Percentiles rank a stretch among this genome's conserved stretches.
Conservation (phyloP, 2,797 vertebrate genomes). For the Thripadectes ignobilis region DNA sequence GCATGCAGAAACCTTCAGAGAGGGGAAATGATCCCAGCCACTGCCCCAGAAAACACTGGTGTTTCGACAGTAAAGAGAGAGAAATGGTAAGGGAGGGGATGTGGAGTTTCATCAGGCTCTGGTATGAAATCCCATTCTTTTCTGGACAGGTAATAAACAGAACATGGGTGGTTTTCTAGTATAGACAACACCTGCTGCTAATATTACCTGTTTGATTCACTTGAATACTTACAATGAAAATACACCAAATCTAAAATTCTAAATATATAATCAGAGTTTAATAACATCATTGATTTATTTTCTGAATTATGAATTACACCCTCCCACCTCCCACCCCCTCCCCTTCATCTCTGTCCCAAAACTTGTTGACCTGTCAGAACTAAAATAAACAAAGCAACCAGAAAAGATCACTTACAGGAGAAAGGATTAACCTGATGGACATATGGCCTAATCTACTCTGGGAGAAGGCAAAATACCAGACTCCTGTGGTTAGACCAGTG, state of each 20-base stretch:
- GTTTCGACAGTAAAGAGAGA: constrained; percentile 30
- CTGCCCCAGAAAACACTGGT: constrained; percentile 26
- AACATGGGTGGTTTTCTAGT: constrained; percentile 26
- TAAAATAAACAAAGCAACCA: constrained; percentile 68
- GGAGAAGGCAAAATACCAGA: constrained; percentile 63
- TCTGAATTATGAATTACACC: constrained; percentile 55
- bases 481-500: constrained; percentile 60
- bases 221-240: constrained; percentile 66
- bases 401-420: constrained; percentile 55
- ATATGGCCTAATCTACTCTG: constrained; percentile 29
- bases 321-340: constrained; percentile 42
- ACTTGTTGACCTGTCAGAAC: constrained; percentile 58
- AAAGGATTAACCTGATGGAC: constrained; percentile 61
- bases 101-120: constrained; percentile 29
- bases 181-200: constrained; percentile 52
- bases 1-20: constrained; percentile 28
- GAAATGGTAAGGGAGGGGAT: constrained; percentile 26
- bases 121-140: constrained; percentile 44
- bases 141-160: constrained; percentile 59
- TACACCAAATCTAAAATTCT: constrained; percentile 70
- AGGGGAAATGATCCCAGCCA: constrained; percentile 13
- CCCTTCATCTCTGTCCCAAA: constrained; percentile 50
- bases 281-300: constrained; percentile 62
- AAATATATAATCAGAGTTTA: constrained; percentile 71
- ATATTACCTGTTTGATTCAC: constrained; percentile 53